Percentiles rank a stretch among this genome's conserved stretches.
phyloP scores from a whole-genome alignment of 2,797 vertebrate species.

The Hylomyscus alleni region DNA sequence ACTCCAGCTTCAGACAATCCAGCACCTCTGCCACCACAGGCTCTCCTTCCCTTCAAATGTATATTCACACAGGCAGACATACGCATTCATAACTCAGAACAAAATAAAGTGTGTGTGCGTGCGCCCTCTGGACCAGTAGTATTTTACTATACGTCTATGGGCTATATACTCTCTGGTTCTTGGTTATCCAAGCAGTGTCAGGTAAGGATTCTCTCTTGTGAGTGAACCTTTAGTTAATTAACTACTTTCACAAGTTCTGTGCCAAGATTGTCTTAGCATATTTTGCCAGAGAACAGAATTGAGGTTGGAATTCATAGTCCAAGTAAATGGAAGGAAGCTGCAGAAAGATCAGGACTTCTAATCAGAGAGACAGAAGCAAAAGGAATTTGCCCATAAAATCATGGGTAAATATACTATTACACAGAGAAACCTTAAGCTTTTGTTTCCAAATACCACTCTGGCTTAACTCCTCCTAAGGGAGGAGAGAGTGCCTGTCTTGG shows the following conservation, averaged over 20 bases:
- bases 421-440: no score
- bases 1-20: not conserved
- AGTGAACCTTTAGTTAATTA: no score
- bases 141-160: no score
- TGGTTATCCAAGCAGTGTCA: no score
- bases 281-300: not conserved
- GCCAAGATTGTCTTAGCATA: no score
- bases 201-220: no score
- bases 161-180: no score
- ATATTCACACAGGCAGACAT: not conserved
- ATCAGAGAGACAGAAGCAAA: not conserved
- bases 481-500: not conserved
- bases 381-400: no score
- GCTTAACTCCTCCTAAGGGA: not conserved
- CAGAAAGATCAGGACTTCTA: not conserved
- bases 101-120: not conserved
- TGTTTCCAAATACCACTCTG: not conserved
- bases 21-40: not conserved
- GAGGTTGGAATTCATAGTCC: not conserved
- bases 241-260: no score
- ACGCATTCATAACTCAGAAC: not conserved
- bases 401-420: not conserved
- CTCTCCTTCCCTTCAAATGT: not conserved
- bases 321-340: not conserved
- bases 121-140: not conserved